phyloP scores from a whole-genome alignment of 2,888 invertebrate species.

The Caenorhabditis panamensis region DNA sequence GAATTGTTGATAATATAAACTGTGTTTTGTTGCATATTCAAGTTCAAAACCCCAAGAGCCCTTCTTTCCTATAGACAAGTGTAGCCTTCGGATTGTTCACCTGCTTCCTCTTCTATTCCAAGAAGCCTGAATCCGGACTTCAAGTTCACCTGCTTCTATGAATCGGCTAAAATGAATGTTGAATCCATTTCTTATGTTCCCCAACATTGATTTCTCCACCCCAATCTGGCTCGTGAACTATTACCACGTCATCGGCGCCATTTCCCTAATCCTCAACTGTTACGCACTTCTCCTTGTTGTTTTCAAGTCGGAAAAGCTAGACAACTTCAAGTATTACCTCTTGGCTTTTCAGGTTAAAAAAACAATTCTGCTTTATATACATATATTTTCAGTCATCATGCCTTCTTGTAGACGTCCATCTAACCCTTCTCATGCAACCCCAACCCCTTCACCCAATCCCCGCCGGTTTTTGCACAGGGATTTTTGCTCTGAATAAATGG shows the following conservation, averaged over 20 bases:
- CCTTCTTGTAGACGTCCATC: neutral
- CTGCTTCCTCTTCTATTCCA: too few relatives aligned
- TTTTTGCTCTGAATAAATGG: neutral
- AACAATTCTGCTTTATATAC: neutral
- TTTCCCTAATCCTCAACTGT: constrained; percentile 12
- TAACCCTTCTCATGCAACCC: constrained; percentile 1
- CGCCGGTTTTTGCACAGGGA: neutral
- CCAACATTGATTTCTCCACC: constrained; percentile 2
- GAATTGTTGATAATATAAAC: too few relatives aligned
- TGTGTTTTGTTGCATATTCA: too few relatives aligned
- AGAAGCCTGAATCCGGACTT: too few relatives aligned
- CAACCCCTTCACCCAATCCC: neutral
- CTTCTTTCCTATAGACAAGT: too few relatives aligned
- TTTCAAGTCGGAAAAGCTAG: constrained; percentile 1
- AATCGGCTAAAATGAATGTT: too few relatives aligned
- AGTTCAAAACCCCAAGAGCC: too few relatives aligned
- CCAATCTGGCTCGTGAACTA: constrained; percentile 14
- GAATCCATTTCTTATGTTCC: too few relatives aligned
- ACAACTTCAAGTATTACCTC: constrained; percentile 1
- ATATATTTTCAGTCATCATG: neutral
- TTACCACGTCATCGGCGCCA: neutral
- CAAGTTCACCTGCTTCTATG: too few relatives aligned
- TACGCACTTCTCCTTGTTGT: neutral
- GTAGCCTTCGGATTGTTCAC: too few relatives aligned
- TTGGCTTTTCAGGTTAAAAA: constrained; percentile 10